Evolutionary conservation across 2,797 vertebrate species (phyloP).

Genomic region (Steatocranus sp.): DNA sequence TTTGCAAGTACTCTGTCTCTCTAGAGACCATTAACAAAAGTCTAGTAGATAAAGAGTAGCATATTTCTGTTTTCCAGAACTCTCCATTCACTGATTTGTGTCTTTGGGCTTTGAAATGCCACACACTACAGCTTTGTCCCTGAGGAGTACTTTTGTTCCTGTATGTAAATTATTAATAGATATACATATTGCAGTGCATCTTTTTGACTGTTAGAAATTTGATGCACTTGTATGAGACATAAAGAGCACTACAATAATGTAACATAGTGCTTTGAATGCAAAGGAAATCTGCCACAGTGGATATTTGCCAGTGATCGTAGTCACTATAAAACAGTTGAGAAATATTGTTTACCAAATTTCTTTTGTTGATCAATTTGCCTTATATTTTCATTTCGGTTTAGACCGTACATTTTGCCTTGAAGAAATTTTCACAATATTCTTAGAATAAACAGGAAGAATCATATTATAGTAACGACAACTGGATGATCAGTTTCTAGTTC

Average conservation of each 20-base stretch:
- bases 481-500: constrained; percentile 47
- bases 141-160: constrained; percentile 28
- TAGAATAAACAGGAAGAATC: constrained; percentile 19
- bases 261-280: constrained; percentile 12
- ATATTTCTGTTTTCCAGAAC: constrained; percentile 32
- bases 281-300: constrained; percentile 24
- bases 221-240: constrained; percentile 32
- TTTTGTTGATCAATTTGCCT: constrained; percentile 47
- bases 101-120: constrained; percentile 4
- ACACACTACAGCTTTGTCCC: constrained; percentile 49
- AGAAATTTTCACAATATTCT: constrained; percentile 28
- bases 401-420: constrained; percentile 36
- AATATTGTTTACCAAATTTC: constrained; percentile 22
- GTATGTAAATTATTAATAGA: constrained; percentile 52
- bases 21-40: constrained; percentile 17
- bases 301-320: constrained; percentile 35
- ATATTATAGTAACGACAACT: constrained; percentile 43
- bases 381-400: constrained; percentile 43
- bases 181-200: constrained; percentile 41
- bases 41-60: constrained; percentile 9
- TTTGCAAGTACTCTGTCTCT: neutral
- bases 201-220: constrained; percentile 33
- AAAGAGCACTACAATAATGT: constrained; percentile 23
- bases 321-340: constrained; percentile 7
- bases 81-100: constrained; percentile 9